A percentile compares a stretch with the other conserved stretches of the same genome.
phyloP scores from a whole-genome alignment of 2,888 invertebrate genomes.

The Gasteruption jaculator region DNA sequence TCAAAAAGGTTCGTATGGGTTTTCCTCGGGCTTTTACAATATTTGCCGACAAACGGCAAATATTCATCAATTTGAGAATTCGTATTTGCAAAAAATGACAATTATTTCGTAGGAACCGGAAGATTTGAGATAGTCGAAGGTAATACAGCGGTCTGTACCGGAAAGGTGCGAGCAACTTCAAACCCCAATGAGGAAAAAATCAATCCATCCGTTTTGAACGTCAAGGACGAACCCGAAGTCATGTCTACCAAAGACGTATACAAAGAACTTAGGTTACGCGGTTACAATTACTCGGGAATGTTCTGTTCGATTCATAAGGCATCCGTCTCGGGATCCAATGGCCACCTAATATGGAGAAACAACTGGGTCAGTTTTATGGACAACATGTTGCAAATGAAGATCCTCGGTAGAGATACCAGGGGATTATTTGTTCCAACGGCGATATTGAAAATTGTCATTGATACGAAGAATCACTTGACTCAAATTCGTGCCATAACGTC shows the following conservation, averaged over 20 bases:
- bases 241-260: slow-evolving; percentile 47
- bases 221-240: slow-evolving; percentile 29
- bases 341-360: slow-evolving; percentile 55
- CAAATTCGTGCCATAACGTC: slow-evolving; percentile 28
- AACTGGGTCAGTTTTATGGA: slow-evolving; percentile 70
- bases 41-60: no score
- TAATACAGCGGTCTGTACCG: slow-evolving; percentile 67
- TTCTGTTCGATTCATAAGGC: slow-evolving; percentile 55
- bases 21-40: no score
- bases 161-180: slow-evolving; percentile 61
- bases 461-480: slow-evolving; percentile 52
- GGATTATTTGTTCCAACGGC: slow-evolving; percentile 58
- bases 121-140: slow-evolving; percentile 62
- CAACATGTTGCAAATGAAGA: slow-evolving; percentile 63
- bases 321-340: slow-evolving; percentile 48
- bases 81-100: not conserved
- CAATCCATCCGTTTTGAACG: slow-evolving; percentile 22
- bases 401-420: slow-evolving; percentile 51
- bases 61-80: no score
- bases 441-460: slow-evolving; percentile 57
- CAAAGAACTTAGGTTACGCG: slow-evolving; percentile 53
- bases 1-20: slow-evolving; percentile 55
- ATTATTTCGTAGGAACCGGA: slow-evolving; percentile 44
- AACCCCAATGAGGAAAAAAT: slow-evolving; percentile 45
- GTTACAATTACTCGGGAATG: slow-evolving; percentile 55